phyloP scores from a whole-genome alignment of 1,140 invertebrate species.

The Danaus melanippus region DNA sequence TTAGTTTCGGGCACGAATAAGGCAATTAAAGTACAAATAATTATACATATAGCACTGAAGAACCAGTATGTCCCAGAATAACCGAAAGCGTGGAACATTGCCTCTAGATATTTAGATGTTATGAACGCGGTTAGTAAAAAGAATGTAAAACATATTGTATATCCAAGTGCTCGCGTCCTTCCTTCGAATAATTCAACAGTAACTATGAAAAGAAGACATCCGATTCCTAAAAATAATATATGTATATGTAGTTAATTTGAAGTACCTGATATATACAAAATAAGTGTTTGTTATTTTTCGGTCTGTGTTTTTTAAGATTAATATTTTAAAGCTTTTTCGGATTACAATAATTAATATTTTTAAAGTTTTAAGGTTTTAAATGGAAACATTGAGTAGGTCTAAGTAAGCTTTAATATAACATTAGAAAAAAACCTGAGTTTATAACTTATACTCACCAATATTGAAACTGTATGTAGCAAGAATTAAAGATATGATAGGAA shows the following conservation, averaged over 20 bases:
- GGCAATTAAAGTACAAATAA: conserved; percentile 12
- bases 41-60: conserved; percentile 12
- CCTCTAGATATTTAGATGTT: conserved; percentile 10
- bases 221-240: conserved; percentile 10
- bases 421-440: too few species aligned
- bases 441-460: background rate
- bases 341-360: too few species aligned
- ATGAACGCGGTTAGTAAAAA: conserved; percentile 7
- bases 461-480: background rate
- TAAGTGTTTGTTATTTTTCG: conserved; percentile 1
- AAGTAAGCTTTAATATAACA: too few species aligned
- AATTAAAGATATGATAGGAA: conserved; percentile 2
- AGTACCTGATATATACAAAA: background rate
- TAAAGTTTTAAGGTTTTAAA: too few species aligned
- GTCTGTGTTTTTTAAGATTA: too few species aligned
- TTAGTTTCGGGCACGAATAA: conserved; percentile 26
- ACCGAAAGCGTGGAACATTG: conserved; percentile 9
- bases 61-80: conserved; percentile 21
- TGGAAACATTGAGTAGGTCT: too few species aligned
- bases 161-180: conserved; percentile 5
- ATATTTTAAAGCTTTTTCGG: too few species aligned
- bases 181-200: conserved; percentile 7
- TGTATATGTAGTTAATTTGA: conserved; percentile 4
- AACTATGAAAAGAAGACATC: conserved; percentile 5
- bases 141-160: conserved; percentile 3